Percentiles rank a stretch among this genome's conserved stretches.
phyloP scores from a whole-genome alignment of 1,140 invertebrate genomes.

The Nomia melanderi region DNA sequence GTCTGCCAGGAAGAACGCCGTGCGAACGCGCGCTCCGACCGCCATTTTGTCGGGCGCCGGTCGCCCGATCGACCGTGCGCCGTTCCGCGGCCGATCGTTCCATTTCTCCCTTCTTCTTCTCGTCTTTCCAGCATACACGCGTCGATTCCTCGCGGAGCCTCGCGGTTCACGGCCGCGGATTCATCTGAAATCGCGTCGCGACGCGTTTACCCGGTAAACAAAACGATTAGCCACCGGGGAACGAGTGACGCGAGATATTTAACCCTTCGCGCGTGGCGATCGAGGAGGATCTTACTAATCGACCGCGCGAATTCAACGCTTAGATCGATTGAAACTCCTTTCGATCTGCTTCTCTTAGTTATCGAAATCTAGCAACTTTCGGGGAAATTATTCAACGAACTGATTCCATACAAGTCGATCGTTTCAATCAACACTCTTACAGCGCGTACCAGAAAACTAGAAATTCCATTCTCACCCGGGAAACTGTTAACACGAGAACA shows the following conservation, averaged over 20 bases:
- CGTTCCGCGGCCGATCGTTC: neutral
- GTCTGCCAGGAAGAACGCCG: neutral
- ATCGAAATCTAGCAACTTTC: too few species aligned
- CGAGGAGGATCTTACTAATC: too few species aligned
- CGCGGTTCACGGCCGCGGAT: constrained; percentile 24
- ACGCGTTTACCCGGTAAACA: constrained; percentile 27
- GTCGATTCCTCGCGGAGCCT: neutral
- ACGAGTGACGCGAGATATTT: neutral
- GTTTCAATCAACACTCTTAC: too few species aligned
- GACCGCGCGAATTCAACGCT: too few species aligned
- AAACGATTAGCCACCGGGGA: constrained; percentile 43
- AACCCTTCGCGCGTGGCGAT: too few species aligned
- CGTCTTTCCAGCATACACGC: neutral
- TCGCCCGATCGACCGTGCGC: neutral
- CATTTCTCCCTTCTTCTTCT: neutral
- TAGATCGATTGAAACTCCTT: too few species aligned
- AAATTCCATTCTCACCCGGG: too few species aligned
- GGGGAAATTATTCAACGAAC: too few species aligned
- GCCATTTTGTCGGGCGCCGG: neutral
- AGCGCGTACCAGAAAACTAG: too few species aligned
- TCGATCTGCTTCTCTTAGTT: too few species aligned
- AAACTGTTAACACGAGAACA: too few species aligned
- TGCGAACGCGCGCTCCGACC: constrained; percentile 11
- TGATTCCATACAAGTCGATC: too few species aligned
- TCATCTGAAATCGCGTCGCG: neutral